Evolutionary conservation across 2,113 vertebrate genomes (phyloP), one percentile per base, ranked within the genome.

Genomic region (Raja brachyura): DNA sequence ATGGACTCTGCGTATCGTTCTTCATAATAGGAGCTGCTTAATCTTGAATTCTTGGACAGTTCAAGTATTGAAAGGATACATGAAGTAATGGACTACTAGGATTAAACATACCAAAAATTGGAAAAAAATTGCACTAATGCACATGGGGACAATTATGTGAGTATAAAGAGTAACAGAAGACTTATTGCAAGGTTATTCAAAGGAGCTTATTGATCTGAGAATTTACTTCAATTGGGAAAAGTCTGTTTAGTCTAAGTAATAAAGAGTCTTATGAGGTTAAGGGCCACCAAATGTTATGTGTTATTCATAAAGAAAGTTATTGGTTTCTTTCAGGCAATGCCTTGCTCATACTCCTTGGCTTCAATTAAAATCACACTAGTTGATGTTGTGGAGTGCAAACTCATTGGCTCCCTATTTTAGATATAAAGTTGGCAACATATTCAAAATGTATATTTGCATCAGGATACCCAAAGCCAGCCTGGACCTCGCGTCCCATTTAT

Each of bases 221-320:
- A 63, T 61, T 86, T 86, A 61, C 83, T 86, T 86, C 81, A 85
- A 86, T 63, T 6, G 5, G 11, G 25, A 63, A 28, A 86, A 86
- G 56, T 31, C 59, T 63, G 56, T 31, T n/a, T n/a, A 31, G 28
- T 2, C 83, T 31, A 86, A 16, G 56, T 86, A 61, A 14, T 63
- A 61, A 86, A 31, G 56, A 61, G 11, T 5, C 56, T 61, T 86
- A 63, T 86, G 25, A n/a, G 79, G 28, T 63, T 31, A 61, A 86
- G 59, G 83, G 11, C 83, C 61, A 86, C 3, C 83, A 86, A 63
- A 63, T 86, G 83, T 86, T 59, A 86, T 86, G 83, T n/a, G 11
- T 31, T 86, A 86, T 86, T 63, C 83, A 86, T 86, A 31, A 85
- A 25, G 13, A 63, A 5, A 14, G 28, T 86, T 31, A 86, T 61